Base-by-base conservation (phyloP, 2,888 invertebrate genomes). In the Agapetus fuscipes region DNA sequence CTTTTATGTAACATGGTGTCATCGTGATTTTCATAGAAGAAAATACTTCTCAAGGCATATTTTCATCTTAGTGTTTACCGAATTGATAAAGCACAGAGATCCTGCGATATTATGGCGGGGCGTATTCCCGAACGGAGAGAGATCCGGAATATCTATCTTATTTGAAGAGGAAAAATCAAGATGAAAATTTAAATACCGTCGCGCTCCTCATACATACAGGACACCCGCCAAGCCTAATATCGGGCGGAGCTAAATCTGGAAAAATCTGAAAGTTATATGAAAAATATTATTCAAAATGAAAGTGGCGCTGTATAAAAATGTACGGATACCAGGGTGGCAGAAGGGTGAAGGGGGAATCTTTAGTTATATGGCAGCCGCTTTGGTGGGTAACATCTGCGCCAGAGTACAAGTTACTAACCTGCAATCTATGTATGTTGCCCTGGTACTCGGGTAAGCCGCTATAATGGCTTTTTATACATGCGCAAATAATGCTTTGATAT, bases 231-330 rank as follows among this genome's bases (percentile, higher is more conserved):
- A 20, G 20, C 15, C 45, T 41, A 41, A 41, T 45, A 45, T 41
- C 41, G 38, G 30, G 32, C n/a, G n/a, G 30, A 17, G 41, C 41
- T 45, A 45, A 45, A 45, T 45, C 45, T 45, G 45, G 41, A 45
- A 45, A 45, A 45, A 45, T 45, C 45, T 38, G 35, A 34, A 41
- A 45, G 45, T 41, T 40, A 45, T 45, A 45, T 34, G 34, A 45
- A 45, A 45, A 45, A 45, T 45, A 45, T 38, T 37, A 45, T 45
- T 45, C 45, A 45, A 45, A 41, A 45, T 45, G 45, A 45, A 41
- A 37, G 38, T 41, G 41, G 45, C 39, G 43, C 43, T 39, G 35
- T 38, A 35, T 45, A 45, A 38, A 41, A 45, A 41, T 45, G 38
- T 34, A 37, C 15, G 32, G 34, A 16, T 33, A 39, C 34, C 26